Base-by-base conservation (phyloP, 2,888 invertebrate species). In the Pseudolycoriella hygida region DNA sequence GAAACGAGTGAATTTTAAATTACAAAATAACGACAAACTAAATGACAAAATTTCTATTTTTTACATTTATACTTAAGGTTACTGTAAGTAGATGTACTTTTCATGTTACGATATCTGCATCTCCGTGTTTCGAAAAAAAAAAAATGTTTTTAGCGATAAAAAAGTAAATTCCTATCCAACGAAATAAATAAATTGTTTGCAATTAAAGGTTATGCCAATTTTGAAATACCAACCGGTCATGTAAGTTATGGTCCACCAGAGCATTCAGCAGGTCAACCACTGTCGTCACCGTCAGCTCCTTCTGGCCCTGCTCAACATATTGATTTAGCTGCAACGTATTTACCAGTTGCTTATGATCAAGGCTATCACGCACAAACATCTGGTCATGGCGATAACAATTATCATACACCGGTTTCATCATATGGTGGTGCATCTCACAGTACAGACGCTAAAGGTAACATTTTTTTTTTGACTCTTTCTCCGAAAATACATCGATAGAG, bases 191-290 rank as follows among this genome's bases (percentile, higher is more conserved):
- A 10, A 8, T 34, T 34, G 5, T 34, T 34, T 34, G 4, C n/a
- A 18, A 10, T 20, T 38, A 37, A 20, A 46, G 46, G 46, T 32
- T 46, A 39, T 20, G 40, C 46, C 18, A 46, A 43, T 8, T 69
- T 68, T 53, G 68, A 67, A 0, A 67, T 68, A 1, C 66, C 67
- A 1, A 62, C 62, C 1, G 50, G 62, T 2, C 68, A 68, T 51
- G 6, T 67, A 66, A 12, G 66, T 66, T n/a, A 68, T 66, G 38
- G 48, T 56, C 2, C 61, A 60, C 57, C 58, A 12, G 38, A 18
- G n/a, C 15, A 14, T 10, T 31, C 25, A 15, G 10, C 31, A 3
- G 12, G n/a, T 14, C 8, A 34, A 17, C 11, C 39, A 17, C 5
- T 10, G 11, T 39, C 39, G 11, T 3, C 15, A 39, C 15, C 14